Evolutionary conservation across 2,888 invertebrate genomes (phyloP).

Genomic region (Carterocephalus palaemon): DNA sequence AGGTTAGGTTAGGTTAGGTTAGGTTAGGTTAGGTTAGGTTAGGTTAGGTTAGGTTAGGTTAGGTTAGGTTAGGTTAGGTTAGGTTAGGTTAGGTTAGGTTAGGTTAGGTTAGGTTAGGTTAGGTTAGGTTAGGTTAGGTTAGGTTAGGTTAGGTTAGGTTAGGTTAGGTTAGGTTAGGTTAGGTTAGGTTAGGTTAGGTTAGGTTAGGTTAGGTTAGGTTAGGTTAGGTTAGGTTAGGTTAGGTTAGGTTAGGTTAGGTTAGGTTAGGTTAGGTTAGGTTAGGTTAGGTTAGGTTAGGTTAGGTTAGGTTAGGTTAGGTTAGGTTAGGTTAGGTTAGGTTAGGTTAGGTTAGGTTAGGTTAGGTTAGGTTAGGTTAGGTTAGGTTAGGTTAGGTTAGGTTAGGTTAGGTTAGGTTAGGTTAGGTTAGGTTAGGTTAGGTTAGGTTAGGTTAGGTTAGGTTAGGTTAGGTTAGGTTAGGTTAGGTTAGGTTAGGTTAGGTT

Average conservation of each 20-base stretch:
- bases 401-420: too few relatives aligned
- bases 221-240: constrained; percentile 35
- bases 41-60: constrained; percentile 33
- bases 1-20: constrained; percentile 27
- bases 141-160: constrained; percentile 30
- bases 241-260: constrained; percentile 31
- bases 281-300: background rate
- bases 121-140: constrained; percentile 25
- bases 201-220: constrained; percentile 35
- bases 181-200: constrained; percentile 28
- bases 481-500: constrained; percentile 31
- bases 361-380: too few relatives aligned
- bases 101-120: constrained; percentile 31
- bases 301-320: constrained; percentile 25
- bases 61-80: constrained; percentile 31
- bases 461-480: too few relatives aligned
- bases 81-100: constrained; percentile 32
- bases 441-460: constrained; percentile 27
- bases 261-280: constrained; percentile 28
- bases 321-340: constrained; percentile 27
- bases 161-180: constrained; percentile 29
- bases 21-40: constrained; percentile 30
- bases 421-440: too few relatives aligned
- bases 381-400: too few relatives aligned
- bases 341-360: constrained; percentile 29